Percentiles rank a stretch among this genome's conserved stretches.
Evolutionary conservation across 2,888 invertebrate species (phyloP).

Genomic region (Pyrrhia umbra): DNA sequence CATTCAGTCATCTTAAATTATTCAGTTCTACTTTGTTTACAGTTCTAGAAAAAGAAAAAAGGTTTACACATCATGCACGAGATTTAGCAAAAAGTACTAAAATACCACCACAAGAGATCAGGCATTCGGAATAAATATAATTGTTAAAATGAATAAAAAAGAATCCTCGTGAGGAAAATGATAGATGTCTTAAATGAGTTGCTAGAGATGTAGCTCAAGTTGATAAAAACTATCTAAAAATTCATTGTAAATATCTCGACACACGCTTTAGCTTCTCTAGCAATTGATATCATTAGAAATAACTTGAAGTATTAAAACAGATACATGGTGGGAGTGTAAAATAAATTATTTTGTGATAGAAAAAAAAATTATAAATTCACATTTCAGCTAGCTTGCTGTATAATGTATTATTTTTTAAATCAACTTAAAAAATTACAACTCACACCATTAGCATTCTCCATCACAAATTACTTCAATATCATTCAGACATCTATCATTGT

Average conservation of each 20-base stretch:
- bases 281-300: not conserved
- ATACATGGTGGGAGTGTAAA: too few species aligned
- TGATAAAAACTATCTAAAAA: not conserved
- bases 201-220: not conserved
- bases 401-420: not conserved
- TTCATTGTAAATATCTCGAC: too few species aligned
- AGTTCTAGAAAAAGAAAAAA: constrained; percentile 1
- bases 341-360: not conserved
- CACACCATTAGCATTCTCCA: not conserved
- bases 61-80: constrained; percentile 18
- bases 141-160: not conserved
- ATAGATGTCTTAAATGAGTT: not conserved
- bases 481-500: not conserved
- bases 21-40: constrained; percentile 22
- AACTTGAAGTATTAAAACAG: too few species aligned
- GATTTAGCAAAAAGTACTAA: constrained; percentile 21
- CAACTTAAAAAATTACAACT: not conserved
- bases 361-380: not conserved
- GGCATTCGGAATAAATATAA: not conserved
- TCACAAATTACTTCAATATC: not conserved
- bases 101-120: not conserved
- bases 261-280: not conserved
- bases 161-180: not conserved
- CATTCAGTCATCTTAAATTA: constrained; percentile 6
- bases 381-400: not conserved